phyloP scores from a whole-genome alignment of 2,113 vertebrate species.

The Grallaria varia region DNA sequence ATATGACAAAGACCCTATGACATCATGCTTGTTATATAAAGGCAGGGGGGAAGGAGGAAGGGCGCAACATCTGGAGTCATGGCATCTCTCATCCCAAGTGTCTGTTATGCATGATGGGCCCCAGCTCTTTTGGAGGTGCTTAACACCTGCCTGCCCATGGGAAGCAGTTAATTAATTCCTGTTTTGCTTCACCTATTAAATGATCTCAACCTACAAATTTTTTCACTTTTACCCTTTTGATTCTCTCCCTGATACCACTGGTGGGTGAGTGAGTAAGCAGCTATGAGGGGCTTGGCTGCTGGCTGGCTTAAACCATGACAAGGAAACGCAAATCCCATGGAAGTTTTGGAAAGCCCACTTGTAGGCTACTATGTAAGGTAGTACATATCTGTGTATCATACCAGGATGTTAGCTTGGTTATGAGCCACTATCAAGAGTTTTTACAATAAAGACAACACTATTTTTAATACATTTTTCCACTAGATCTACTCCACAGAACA shows the following conservation, averaged over 20 bases:
- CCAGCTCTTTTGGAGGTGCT: neutral
- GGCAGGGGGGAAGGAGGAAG: neutral
- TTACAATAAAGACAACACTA: neutral
- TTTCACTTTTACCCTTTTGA: neutral
- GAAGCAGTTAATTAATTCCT: neutral
- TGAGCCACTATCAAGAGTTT: neutral
- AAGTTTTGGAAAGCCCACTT: neutral
- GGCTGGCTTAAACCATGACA: neutral
- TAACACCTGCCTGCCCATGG: neutral
- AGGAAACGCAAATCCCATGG: neutral
- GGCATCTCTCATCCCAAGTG: neutral
- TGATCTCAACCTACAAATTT: neutral
- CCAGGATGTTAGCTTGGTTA: neutral
- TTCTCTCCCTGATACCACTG: neutral
- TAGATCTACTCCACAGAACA: neutral
- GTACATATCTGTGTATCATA: neutral
- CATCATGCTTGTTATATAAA: neutral
- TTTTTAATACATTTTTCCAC: neutral
- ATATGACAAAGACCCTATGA: neutral
- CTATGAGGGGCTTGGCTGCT: rapidly evolving
- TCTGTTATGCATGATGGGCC: rapidly evolving
- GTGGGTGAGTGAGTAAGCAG: neutral
- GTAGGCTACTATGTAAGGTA: no score
- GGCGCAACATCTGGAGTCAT: rapidly evolving
- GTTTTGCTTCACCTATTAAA: neutral